Base-by-base conservation (phyloP, 2,113 vertebrate species). In the Rallus limicola region DNA sequence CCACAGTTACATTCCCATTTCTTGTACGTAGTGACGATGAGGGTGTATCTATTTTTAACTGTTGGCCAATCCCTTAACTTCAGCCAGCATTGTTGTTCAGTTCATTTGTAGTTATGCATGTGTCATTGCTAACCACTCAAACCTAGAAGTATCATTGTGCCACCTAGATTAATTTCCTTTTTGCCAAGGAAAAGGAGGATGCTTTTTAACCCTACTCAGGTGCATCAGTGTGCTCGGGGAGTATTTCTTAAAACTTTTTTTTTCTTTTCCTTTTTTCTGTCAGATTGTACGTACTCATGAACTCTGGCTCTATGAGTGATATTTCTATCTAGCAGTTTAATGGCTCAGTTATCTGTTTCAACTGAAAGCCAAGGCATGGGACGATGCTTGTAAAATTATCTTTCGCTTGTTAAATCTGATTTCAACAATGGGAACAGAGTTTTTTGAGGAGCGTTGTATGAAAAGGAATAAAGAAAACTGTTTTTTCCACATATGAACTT, bases 381-480 rank as follows among this genome's bases (percentile, higher is more conserved):
- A 59, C 2, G 2, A 68, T 91, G 50, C 55, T 85, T 82, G 50
- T 79, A 88, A 91, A 89, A 64, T 80, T 85, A 38, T 31, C 81
- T 93, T 86, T 88, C 46, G 33, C 69, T 68, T 76, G n/a, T 85
- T 92, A 76, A 84, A 79, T 91, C 63, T 60, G 3, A 62, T 90
- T 83, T 85, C 71, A 53, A 69, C 85, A 72, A 63, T 0, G 82
- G 67, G 68, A 55, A 88, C 74, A 82, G 17, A 62, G 34, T 74
- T 56, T 81, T 82, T 69, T 88, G 78, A 95, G 80, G 62, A 92
- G 31, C 36, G 58, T 3, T 86, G 23, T 81, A n/a, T 85, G 70
- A 71, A 85, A 94, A 91, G 78, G 86, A 93, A 70, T 93, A 63
- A 80, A 95, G 67, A 96, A 92, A 93, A 63, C 18, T 65, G 4